Conservation (phyloP, 2,797 vertebrate species). For the Aphelocoma californica region DNA sequence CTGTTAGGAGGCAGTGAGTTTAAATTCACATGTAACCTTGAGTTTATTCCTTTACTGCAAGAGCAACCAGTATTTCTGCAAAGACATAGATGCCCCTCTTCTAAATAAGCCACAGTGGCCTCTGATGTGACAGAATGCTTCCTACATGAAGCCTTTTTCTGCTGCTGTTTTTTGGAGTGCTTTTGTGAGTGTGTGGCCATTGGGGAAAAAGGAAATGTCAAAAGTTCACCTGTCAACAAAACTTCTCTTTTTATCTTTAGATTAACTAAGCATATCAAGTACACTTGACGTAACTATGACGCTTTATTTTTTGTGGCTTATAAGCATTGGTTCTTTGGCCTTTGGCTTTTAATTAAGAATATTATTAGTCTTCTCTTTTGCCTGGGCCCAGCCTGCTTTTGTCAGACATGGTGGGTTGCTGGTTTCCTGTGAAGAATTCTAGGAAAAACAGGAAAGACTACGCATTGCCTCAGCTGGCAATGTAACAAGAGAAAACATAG, state of each 20-base stretch:
- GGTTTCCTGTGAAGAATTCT: neutral
- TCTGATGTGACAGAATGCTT: neutral
- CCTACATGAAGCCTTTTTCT: neutral
- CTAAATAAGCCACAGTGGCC: neutral
- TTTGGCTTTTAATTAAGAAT: neutral
- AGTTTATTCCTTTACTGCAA: neutral
- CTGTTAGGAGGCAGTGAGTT: neutral
- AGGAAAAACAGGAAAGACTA: neutral
- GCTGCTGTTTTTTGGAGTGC: neutral
- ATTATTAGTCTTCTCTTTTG: neutral
- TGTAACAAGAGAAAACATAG: fast-evolving
- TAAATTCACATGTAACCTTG: neutral
- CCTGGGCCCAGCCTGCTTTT: neutral
- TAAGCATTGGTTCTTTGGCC: neutral
- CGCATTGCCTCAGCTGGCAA: neutral
- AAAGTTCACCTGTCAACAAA: neutral
- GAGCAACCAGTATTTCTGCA: neutral
- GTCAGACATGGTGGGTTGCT: neutral
- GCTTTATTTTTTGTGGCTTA: neutral
- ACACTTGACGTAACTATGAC: fast-evolving
- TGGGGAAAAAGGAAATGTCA: neutral
- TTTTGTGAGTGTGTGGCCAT: neutral
- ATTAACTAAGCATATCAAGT: neutral
- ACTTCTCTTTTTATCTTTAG: neutral
- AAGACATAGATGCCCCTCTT: neutral